Conservation (phyloP, 2,797 vertebrate species). For the Pseudochirops cupreus region DNA sequence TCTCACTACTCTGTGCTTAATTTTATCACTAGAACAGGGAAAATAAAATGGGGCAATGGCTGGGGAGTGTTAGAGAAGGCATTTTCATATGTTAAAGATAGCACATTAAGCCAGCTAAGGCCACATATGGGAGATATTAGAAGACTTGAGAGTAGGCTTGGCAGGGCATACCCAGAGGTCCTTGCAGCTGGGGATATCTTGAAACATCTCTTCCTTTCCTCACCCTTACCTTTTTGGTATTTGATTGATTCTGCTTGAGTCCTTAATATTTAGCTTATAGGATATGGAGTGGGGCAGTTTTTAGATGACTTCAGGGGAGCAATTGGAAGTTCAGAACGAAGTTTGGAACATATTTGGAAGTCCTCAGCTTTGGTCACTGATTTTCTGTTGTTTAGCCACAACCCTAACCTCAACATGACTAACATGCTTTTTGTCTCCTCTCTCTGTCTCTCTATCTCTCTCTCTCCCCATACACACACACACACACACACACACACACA, state of each 20-base stretch:
- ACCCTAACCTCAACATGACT: neutral
- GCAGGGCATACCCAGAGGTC: neutral
- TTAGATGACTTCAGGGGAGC: neutral
- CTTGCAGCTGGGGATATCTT: too few relatives aligned
- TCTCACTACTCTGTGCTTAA: neutral
- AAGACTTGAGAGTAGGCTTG: neutral
- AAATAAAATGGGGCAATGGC: neutral
- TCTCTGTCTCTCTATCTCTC: too few relatives aligned
- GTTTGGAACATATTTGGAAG: neutral
- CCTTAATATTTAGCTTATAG: neutral
- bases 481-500: too few relatives aligned
- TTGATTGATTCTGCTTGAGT: neutral
- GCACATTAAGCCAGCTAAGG: neutral
- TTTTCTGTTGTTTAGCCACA: neutral
- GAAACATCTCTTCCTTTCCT: neutral
- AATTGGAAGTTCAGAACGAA: neutral
- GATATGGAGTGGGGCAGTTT: neutral
- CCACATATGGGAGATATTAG: neutral
- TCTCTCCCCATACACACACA: too few relatives aligned
- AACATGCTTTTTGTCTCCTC: neutral
- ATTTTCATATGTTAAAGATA: neutral
- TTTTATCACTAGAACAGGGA: neutral
- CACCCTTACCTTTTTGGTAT: neutral
- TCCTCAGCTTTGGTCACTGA: constrained; percentile 4
- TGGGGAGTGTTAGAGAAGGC: neutral